These are phyloP conservation scores for Diogma glabrata DNA, from an alignment of 2,888 invertebrate species.

Conservation along the genomic window DNA sequence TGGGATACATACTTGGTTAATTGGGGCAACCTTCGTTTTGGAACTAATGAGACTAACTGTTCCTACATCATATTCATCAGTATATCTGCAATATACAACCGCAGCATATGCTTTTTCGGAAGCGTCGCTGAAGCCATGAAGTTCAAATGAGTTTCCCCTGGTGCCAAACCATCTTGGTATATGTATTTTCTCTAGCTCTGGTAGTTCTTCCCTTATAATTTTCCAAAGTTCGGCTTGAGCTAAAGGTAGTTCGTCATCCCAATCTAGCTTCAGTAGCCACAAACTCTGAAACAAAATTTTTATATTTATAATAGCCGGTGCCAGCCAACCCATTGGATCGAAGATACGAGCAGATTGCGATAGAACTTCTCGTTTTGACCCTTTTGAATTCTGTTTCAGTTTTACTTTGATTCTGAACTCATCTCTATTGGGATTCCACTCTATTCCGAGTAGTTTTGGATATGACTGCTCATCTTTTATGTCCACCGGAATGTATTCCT, in stretches of 20 bases:
- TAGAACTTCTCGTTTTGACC: background rate
- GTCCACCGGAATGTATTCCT: background rate
- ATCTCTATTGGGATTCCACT: background rate
- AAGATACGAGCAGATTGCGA: background rate
- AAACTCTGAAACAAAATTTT: background rate
- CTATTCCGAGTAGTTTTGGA: background rate
- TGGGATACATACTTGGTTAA: background rate
- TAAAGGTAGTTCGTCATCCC: background rate
- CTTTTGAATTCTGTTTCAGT: background rate
- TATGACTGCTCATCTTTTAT: too few species aligned
- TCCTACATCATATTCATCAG: too few species aligned
- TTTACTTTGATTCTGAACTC: background rate
- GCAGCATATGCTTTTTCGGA: background rate
- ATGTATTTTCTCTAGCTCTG: background rate
- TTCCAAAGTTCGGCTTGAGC: background rate
- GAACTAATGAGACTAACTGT: too few species aligned
- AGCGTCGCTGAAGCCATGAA: background rate
- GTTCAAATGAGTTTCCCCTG: background rate
- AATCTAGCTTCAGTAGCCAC: background rate
- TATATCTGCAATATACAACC: background rate
- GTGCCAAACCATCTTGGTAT: background rate
- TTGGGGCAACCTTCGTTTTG: too few species aligned
- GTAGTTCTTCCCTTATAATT: background rate
- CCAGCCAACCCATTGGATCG: background rate
- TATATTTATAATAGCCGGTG: background rate